These are phyloP conservation scores for Drosophila littoralis DNA, from an alignment of 1,140 invertebrate genomes.

Conservation along the genomic window DNA sequence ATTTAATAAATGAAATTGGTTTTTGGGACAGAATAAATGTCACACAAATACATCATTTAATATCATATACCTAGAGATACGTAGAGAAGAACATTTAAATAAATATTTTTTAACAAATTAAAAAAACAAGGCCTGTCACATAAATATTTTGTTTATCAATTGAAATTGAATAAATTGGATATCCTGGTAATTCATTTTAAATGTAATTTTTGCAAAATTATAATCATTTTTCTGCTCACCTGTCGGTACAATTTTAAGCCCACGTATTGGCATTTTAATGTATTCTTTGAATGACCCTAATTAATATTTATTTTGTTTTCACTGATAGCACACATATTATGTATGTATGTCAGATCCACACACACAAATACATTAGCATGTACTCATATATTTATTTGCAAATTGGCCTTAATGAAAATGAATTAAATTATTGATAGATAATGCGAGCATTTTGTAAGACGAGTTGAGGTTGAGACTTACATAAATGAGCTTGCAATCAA, in stretches of 20 bases:
- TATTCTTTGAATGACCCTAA: slow-evolving; percentile 6
- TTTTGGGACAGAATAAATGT: too few relatives aligned
- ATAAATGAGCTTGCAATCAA: slow-evolving; percentile 51
- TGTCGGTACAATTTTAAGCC: background rate
- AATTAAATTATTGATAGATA: slow-evolving; percentile 65
- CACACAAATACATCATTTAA: too few relatives aligned
- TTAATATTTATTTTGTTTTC: slow-evolving; percentile 36
- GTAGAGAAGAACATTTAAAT: too few relatives aligned
- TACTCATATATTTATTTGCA: slow-evolving; percentile 12
- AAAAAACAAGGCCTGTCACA: too few relatives aligned
- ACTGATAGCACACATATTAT: slow-evolving; percentile 11
- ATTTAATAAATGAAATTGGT: too few relatives aligned
- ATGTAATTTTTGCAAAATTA: too few relatives aligned
- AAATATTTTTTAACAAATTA: too few relatives aligned
- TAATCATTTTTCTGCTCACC: too few relatives aligned
- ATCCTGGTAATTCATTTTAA: too few relatives aligned
- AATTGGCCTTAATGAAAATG: slow-evolving; percentile 54
- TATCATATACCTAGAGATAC: too few relatives aligned
- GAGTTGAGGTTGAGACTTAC: slow-evolving; percentile 22
- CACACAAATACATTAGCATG: slow-evolving; percentile 3
- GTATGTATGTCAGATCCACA: slow-evolving; percentile 24
- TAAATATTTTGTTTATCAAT: too few relatives aligned
- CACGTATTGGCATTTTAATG: slow-evolving; percentile 4
- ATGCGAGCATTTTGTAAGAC: slow-evolving; percentile 31
- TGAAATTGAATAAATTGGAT: too few relatives aligned